A percentile compares a stretch with the other conserved stretches of the same genome.
phyloP scores from a whole-genome alignment of 1,140 invertebrate genomes.

The Alviniconcha marisindica region DNA sequence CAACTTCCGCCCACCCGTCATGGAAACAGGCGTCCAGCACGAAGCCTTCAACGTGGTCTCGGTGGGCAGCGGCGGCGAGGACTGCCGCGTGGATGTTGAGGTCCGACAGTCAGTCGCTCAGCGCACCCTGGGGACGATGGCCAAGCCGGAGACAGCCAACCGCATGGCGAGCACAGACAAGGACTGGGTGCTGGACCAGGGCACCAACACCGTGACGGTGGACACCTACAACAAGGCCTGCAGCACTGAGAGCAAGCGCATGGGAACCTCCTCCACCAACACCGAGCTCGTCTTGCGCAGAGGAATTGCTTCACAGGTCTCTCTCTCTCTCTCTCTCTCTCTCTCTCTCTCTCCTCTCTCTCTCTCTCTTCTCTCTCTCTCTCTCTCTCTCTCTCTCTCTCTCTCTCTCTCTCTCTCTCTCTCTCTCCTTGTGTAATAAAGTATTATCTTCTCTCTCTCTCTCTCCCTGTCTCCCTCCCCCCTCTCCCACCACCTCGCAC shows the following conservation, averaged over 20 bases:
- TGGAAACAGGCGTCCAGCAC: constrained; percentile 51
- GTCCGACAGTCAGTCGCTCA: constrained; percentile 56
- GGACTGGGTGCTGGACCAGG: constrained; percentile 66
- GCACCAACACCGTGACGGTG: constrained; percentile 65
- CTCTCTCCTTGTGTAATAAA: too few species aligned
- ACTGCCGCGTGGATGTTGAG: constrained; percentile 66
- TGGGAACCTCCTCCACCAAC: constrained; percentile 60
- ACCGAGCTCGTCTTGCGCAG: constrained; percentile 60
- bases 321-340: too few species aligned
- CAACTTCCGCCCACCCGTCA: constrained; percentile 53
- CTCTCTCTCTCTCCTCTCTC: too few species aligned
- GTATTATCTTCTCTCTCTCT: too few species aligned
- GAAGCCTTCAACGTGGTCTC: constrained; percentile 52
- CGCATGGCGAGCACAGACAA: constrained; percentile 64
- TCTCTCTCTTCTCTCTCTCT: too few species aligned
- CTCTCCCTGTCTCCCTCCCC: too few species aligned
- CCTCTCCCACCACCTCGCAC: too few species aligned
- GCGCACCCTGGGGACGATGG: constrained; percentile 63
- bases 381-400: too few species aligned
- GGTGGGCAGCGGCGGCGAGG: constrained; percentile 63
- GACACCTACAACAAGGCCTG: constrained; percentile 67
- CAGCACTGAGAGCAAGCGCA: constrained; percentile 66
- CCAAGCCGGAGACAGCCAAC: constrained; percentile 61
- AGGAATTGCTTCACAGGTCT: constrained; percentile 34
- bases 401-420: too few species aligned